Evolutionary conservation across 2,113 vertebrate species (phyloP).

Genomic region (Rhombomys opimus): DNA sequence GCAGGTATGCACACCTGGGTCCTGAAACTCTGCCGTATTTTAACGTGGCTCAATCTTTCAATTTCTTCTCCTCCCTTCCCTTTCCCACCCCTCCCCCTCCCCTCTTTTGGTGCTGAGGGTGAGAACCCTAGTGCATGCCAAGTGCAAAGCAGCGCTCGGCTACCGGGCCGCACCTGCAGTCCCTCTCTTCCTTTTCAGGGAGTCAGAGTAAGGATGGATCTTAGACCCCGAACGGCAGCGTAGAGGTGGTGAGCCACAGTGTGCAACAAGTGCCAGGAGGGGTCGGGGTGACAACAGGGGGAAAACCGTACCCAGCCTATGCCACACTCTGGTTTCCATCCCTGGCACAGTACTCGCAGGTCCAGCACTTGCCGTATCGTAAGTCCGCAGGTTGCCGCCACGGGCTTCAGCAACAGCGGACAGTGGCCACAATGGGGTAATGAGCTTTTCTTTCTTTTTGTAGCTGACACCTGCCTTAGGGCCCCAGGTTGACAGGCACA

Average conservation of each 20-base stretch:
- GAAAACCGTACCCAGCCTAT: background rate
- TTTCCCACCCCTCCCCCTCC: background rate
- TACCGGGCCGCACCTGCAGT: background rate
- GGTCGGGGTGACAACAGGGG: background rate
- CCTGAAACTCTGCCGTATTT: background rate
- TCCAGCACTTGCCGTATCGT: background rate
- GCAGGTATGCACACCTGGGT: background rate
- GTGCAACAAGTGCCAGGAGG: background rate
- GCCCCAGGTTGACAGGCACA: constrained; percentile 58
- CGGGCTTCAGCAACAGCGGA: background rate
- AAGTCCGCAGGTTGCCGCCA: background rate
- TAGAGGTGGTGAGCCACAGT: background rate
- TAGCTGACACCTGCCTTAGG: constrained; percentile 71
- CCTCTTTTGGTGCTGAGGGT: background rate
- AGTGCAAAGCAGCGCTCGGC: too few species aligned
- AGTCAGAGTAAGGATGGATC: background rate
- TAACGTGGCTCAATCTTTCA: background rate
- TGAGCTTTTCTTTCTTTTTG: constrained; percentile 57
- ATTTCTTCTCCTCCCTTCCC: too few species aligned
- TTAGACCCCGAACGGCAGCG: background rate
- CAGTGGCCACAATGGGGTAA: background rate
- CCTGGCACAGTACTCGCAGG: background rate
- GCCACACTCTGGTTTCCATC: background rate
- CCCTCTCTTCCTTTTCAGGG: constrained; percentile 1
- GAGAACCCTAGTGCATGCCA: background rate